A percentile compares a stretch with the other conserved stretches of the same genome.
These are phyloP conservation scores for Ganaspis sp. DNA, from an alignment of 1,140 invertebrate species.

Conservation along the genomic window DNA sequence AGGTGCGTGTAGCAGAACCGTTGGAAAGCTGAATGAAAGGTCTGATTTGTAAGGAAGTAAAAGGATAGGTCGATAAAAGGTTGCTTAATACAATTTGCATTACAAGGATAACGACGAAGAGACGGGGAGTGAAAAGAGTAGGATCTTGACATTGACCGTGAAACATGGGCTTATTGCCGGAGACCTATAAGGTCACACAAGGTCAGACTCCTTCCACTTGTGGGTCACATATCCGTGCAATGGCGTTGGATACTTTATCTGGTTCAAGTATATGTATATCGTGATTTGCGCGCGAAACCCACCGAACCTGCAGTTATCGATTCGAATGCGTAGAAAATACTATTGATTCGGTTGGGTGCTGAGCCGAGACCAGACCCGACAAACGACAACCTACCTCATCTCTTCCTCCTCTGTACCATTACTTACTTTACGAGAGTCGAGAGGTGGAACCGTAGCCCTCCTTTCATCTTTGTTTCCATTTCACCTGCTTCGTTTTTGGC, in stretches of 20 bases:
- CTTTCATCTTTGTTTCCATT: not conserved
- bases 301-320: conserved; percentile 55
- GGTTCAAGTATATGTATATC: conserved; percentile 27
- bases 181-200: conserved; percentile 63
- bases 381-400: conserved; percentile 5
- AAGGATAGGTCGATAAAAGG: not conserved
- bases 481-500: not conserved
- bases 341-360: conserved; percentile 58
- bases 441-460: conserved; percentile 25
- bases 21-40: not conserved
- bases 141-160: conserved; percentile 63
- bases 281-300: conserved; percentile 56
- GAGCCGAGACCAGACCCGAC: conserved; percentile 7
- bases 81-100: conserved; percentile 7
- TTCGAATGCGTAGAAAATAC: conserved; percentile 66
- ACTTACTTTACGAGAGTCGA: not conserved
- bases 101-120: conserved; percentile 35
- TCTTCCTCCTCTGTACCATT: not conserved
- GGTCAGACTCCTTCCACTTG: conserved; percentile 50
- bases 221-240: conserved; percentile 39
- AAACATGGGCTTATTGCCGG: conserved; percentile 61
- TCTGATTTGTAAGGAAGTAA: not conserved
- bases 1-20: too few relatives aligned
- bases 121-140: conserved; percentile 16
- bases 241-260: conserved; percentile 2